Evolutionary conservation across 2,113 vertebrate species (phyloP), one percentile per base, ranked within the genome.

Genomic region (Chaenocephalus aceratus): DNA sequence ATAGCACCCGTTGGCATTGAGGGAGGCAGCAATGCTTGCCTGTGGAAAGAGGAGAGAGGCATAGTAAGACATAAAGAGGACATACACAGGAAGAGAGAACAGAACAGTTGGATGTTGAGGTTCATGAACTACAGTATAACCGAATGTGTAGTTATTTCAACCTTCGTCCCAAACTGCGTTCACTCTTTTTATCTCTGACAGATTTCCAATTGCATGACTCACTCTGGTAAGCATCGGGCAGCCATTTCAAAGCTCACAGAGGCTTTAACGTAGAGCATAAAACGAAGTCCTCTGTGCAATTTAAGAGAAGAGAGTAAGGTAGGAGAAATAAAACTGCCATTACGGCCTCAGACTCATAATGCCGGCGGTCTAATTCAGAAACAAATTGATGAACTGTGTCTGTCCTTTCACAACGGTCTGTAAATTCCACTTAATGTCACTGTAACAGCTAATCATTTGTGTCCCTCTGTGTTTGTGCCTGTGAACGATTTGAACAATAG

Each of bases 1-100:
- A 93, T 94, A 93, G 94, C 75, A 49, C 89, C 89, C 75, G 30
- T 72, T 89, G 88, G 72, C 80, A 89, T 83, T 92, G 86, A 87
- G 65, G 65, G 78, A 89, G 68, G 53, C 71, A 18, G 83, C 57
- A 65, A 80, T 67, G 66, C 77, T 73, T 58, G 83, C 70, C 72
- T 79, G 71, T 72, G 41, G 36, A 48, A 54, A 30, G 51, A 36
- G 72, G 12, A n/a, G 70, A 54, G 63, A 73, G 61, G 2, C 18
- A 85, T 81, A 73, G 65, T 52, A 44, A 76, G 44, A 72, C 57
- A 69, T 75, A 71, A 72, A 80, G 75, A 51, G 58, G 75, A 75
- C 59, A 64, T 23, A n/a, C 21, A 48, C 64, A 23, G 58, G 9
- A 77, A 67, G 59, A 71, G 53, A 34, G 51, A 78, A 54, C 77